Conservation (phyloP, 37 sponge, comb jelly and placozoan genomes). For the Chondrilla cf. caribensis region DNA sequence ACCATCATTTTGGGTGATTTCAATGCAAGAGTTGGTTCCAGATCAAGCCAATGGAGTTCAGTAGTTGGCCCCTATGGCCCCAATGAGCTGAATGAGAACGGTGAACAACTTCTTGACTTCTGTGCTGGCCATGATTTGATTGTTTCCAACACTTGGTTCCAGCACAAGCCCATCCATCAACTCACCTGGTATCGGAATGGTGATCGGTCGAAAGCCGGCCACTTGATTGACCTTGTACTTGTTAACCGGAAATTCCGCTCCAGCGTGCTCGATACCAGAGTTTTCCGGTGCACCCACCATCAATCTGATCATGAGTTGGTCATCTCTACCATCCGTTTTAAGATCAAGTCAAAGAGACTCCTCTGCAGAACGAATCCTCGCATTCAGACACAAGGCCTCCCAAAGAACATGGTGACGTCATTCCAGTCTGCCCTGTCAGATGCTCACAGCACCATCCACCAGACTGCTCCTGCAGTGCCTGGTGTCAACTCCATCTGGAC, state of each 20-base stretch:
- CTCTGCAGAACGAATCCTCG: constrained; percentile 1
- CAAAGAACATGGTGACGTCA: constrained; percentile 5
- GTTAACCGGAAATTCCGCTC: constrained; percentile 19
- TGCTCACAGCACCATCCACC: constrained; percentile 7
- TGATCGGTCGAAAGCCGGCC: constrained; percentile 4
- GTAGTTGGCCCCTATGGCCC: constrained; percentile 3
- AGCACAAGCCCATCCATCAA: constrained; percentile 22
- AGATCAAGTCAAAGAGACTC: constrained; percentile 17
- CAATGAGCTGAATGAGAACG: constrained; percentile 22
- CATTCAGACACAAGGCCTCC: constrained; percentile 23
- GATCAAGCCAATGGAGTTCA: constrained; percentile 23
- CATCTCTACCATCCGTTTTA: constrained; percentile 15
- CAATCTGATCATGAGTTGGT: constrained; percentile 26
- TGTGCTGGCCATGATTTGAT: constrained; percentile 10
- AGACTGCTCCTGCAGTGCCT: not conserved
- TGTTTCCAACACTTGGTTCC: constrained; percentile 19
- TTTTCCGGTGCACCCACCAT: constrained; percentile 12
- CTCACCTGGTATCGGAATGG: constrained; percentile 27
- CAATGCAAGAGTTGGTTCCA: constrained; percentile 12
- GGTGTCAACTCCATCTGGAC: constrained; percentile 25
- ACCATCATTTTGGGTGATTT: constrained; percentile 22
- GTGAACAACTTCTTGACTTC: constrained; percentile 22
- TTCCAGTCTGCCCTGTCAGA: constrained; percentile 13
- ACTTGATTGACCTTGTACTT: constrained; percentile 14
- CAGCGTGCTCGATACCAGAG: constrained; percentile 13